Conservation (phyloP, 2,113 vertebrate species). For the Psilopsiagon aymara region DNA sequence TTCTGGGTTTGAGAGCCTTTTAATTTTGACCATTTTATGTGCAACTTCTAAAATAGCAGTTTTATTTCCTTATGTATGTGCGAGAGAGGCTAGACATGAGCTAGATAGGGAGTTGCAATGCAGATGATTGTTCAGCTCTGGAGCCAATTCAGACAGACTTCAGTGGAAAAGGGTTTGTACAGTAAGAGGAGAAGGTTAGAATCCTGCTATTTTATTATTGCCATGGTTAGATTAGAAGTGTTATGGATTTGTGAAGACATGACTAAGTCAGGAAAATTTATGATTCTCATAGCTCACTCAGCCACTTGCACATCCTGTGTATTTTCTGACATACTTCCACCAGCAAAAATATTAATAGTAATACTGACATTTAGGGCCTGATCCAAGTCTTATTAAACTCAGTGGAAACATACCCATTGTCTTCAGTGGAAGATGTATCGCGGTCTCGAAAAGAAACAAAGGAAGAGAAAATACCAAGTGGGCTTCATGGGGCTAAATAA, state of each 20-base stretch:
- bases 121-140: conserved; percentile 35
- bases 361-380: conserved; percentile 66
- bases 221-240: conserved; percentile 50
- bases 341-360: conserved; percentile 70
- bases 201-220: conserved; percentile 55
- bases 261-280: conserved; percentile 60
- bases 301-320: conserved; percentile 63
- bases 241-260: conserved; percentile 57
- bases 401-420: conserved; percentile 67
- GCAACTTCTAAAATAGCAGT: conserved; percentile 28
- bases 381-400: conserved; percentile 71
- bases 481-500: conserved; percentile 48
- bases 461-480: conserved; percentile 59
- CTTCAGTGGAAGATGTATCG: conserved; percentile 68
- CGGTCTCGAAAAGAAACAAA: conserved; percentile 61
- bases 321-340: conserved; percentile 68
- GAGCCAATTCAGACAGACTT: conserved; percentile 34
- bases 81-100: background rate
- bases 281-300: conserved; percentile 52
- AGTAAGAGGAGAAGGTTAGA: conserved; percentile 58
- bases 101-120: conserved; percentile 36
- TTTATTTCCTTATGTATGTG: background rate
- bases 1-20: background rate
- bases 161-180: conserved; percentile 26
- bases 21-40: conserved; percentile 39